Evolutionary conservation across 2,888 invertebrate genomes (phyloP), one percentile per base, ranked within the genome.

Genomic region (Pristionchus japonicus): DNA sequence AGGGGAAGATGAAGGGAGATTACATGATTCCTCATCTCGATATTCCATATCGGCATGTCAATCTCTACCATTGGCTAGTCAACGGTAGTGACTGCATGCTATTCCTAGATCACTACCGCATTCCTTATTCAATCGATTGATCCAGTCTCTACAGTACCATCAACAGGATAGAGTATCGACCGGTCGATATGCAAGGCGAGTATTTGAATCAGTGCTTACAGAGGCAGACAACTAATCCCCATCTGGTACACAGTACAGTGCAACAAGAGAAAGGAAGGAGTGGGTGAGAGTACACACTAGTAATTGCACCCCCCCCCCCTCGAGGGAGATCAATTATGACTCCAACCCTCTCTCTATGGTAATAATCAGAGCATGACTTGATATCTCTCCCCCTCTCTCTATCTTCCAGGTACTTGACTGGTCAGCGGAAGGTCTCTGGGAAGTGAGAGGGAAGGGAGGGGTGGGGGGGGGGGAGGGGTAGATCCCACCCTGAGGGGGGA

Each of bases 361-460:
- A 77, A 77, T 43, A 77, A 77, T 77, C 77, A 47, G 77, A 47
- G 77, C 77, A 77, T 77, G 77, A 77, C 77, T 74, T 77, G 77
- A 77, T 43, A 77, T 77, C 23, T 23, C 20, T 27, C 11, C n/a
- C 27, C 77, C n/a, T 77, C n/a, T 40, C 7, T 40, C 70, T 37
- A 70, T 34, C 70, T 70, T 70, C 37, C 23, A 17, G 43, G 77
- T 77, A 77, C 77, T 77, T 77, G 77, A 77, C 43, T 77, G 77
- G 77, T 77, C 77, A 70, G 37, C 70, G 37, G 70, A 37, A 77
- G 77, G 57, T 43, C n/a, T n/a, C 23, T n/a, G 15, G 47, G 20
- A 74, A 31, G 43, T 13, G 77, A 43, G 40, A 40, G 52, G n/a
- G 80, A 37, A 47, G 80, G 27, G 43, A 47, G 80, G 27, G 27